Percentiles rank a stretch among this genome's conserved stretches.
These are phyloP conservation scores for Aspidoscelis tigris DNA, from an alignment of 2,113 vertebrate genomes.

Conservation along the genomic window DNA sequence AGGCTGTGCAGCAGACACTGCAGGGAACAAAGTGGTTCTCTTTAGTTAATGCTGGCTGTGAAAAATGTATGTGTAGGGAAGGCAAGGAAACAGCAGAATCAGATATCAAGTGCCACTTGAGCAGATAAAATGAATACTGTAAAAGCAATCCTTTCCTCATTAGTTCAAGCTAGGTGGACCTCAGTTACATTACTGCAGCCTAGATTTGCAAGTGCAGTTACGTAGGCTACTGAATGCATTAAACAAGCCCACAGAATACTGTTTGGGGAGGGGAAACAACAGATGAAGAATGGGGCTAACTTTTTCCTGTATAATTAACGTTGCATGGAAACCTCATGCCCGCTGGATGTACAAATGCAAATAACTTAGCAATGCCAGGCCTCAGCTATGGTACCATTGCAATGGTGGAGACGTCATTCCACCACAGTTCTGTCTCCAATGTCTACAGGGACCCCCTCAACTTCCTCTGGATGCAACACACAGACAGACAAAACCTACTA, in stretches of 20 bases:
- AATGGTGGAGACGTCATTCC: no score
- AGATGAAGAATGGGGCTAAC: neutral
- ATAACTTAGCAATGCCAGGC: no score
- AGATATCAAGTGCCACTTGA: neutral
- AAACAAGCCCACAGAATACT: neutral
- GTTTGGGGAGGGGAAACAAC: neutral
- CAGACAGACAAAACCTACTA: no score
- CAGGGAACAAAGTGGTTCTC: conserved; percentile 34
- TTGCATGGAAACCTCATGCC: no score
- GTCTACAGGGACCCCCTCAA: no score
- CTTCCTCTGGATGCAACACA: no score
- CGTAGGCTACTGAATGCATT: neutral
- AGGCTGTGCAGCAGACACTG: conserved; percentile 27
- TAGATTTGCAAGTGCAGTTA: conserved; percentile 8
- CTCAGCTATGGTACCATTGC: no score
- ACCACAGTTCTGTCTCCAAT: no score
- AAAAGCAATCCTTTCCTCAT: conserved; percentile 35
- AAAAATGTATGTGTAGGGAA: conserved; percentile 37
- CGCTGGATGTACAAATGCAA: no score
- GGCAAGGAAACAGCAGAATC: conserved; percentile 34
- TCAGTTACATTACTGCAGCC: neutral
- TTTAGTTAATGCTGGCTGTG: conserved; percentile 45
- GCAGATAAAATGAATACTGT: conserved; percentile 33
- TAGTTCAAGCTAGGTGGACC: neutral
- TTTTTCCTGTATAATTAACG: neutral